Conservation (phyloP, 2,888 invertebrate species). For the Anoncus sp. region DNA sequence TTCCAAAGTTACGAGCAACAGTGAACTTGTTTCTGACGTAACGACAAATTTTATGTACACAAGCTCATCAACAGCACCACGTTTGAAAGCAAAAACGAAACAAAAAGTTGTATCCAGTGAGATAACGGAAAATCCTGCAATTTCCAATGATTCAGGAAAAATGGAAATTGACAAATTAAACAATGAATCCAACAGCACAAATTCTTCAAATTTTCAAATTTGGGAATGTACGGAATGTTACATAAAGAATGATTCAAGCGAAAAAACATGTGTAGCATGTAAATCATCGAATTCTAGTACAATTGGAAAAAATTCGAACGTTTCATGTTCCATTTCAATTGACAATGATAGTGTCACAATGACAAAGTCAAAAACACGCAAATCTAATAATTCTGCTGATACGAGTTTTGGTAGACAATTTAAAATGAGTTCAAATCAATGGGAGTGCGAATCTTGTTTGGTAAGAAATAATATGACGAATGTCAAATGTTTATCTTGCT, state of each 20-base stretch:
- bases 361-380: constrained; percentile 35
- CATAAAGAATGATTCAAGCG: constrained; percentile 77
- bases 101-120: constrained; percentile 9
- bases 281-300: constrained; percentile 70
- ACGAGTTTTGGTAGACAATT: constrained; percentile 72
- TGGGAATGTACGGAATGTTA: constrained; percentile 82
- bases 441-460: constrained; percentile 86
- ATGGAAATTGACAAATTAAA: constrained; percentile 77
- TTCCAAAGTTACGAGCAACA: constrained; percentile 34
- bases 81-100: constrained; percentile 74
- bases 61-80: constrained; percentile 75
- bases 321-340: constrained; percentile 28
- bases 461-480: constrained; percentile 84
- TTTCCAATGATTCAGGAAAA: not conserved
- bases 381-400: constrained; percentile 49
- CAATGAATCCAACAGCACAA: not conserved
- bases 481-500: constrained; percentile 85
- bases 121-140: not conserved
- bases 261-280: constrained; percentile 78
- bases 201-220: no score
- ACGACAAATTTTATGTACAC: constrained; percentile 79
- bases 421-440: constrained; percentile 74
- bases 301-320: not conserved
- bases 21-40: constrained; percentile 43
- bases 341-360: constrained; percentile 40